Evolutionary conservation across 2,797 vertebrate genomes (phyloP).

Genomic region (Typhlichthys eigenmanni): DNA sequence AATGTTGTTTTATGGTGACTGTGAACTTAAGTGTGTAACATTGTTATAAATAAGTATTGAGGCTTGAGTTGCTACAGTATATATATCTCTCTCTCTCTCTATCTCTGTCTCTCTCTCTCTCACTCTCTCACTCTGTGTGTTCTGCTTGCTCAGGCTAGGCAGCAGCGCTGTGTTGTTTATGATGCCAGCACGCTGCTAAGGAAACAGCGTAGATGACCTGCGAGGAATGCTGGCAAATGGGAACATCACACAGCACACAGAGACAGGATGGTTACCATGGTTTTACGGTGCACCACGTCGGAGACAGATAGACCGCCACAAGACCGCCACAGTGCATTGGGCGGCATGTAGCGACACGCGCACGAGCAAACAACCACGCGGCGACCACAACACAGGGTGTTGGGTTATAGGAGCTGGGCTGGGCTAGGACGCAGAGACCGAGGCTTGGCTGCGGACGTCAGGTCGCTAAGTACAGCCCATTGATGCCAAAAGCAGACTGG

Average conservation of each 20-base stretch:
- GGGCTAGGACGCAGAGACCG: slow-evolving; percentile 63
- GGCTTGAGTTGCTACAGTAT: not conserved
- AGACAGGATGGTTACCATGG: slow-evolving; percentile 31
- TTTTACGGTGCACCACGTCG: slow-evolving; percentile 45
- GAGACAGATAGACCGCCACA: slow-evolving; percentile 46
- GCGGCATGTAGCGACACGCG: slow-evolving; percentile 20
- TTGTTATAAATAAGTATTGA: no score
- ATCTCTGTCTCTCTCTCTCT: slow-evolving; percentile 2
- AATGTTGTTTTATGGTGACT: no score
- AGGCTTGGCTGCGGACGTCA: slow-evolving; percentile 56
- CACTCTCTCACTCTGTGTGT: slow-evolving; percentile 1
- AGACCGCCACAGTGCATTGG: slow-evolving; percentile 36
- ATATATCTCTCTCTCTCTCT: not conserved
- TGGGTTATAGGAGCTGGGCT: slow-evolving; percentile 54
- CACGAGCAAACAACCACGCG: slow-evolving; percentile 21
- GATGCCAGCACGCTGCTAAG: slow-evolving; percentile 49
- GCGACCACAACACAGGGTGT: slow-evolving; percentile 68
- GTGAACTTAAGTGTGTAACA: no score
- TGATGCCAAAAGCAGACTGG: slow-evolving; percentile 58
- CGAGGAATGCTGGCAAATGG: slow-evolving; percentile 52
- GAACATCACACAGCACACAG: slow-evolving; percentile 17
- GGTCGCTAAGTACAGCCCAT: slow-evolving; percentile 48
- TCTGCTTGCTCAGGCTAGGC: slow-evolving; percentile 42
- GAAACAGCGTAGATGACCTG: slow-evolving; percentile 50
- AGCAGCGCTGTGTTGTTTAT: slow-evolving; percentile 32